Evolutionary conservation across 2,113 vertebrate species (phyloP), one percentile per base, ranked within the genome.

Genomic region (Saccopteryx leptura): DNA sequence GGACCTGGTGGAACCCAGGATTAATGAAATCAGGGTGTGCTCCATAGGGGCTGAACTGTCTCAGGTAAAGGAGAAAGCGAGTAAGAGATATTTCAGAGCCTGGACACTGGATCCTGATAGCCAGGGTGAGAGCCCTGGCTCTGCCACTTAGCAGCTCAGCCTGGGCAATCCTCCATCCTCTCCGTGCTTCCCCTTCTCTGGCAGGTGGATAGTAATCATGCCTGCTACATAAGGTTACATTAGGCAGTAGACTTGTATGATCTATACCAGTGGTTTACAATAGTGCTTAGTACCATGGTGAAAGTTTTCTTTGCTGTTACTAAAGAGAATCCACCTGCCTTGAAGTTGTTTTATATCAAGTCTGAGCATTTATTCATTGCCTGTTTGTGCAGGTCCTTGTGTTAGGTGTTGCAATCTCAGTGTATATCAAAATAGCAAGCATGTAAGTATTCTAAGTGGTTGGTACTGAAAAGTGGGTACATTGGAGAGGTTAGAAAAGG

Each of bases 261-360:
- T 71, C 48, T 80, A 33, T n/a, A 12, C 52, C 80, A 8, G 23
- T 52, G 23, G 26, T 33, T 26, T 56, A 19, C n/a, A 68, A 56
- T 1, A n/a, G 54, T 63, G 19, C 7, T 54, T n/a, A 9, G 52
- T 24, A 9, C 19, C 7, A 0, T 9, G 17, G 39, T n/a, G 39
- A 15, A n/a, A 24, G 21, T 46, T 26, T 66, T 83, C 14, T 66
- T 75, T 58, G 69, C 2, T 21, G 8, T 50, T n/a, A 11, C 12
- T 79, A n/a, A 12, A 52, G 18, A 39, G 83, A 88, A 33, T 31
- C 54, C 24, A 39, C 50, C 46, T 6, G 18, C 63, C 14, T 58
- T 13, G 4, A 31, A 31, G 5, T 31, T 74, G 26, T 72, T 61
- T 72, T 4, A 1, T 9, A 21, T 52, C 56, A 10, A 75, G 26